A percentile compares a stretch with the other conserved stretches of the same genome.
Conservation (phyloP, 2,888 invertebrate species). For the Acanthococcus lagerstroemiae region DNA sequence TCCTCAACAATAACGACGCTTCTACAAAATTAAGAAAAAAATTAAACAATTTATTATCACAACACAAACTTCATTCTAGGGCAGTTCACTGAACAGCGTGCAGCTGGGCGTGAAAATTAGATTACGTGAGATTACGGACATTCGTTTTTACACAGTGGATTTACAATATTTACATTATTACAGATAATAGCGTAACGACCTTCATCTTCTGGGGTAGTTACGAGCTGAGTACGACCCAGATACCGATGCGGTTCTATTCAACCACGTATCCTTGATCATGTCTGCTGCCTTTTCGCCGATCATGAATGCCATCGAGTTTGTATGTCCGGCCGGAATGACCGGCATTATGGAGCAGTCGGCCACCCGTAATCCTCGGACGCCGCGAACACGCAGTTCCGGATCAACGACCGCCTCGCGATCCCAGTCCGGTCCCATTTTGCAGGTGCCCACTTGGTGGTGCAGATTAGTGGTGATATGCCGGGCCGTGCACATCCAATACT, state of each 20-base stretch:
- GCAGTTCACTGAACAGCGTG: too few species aligned
- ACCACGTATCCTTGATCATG: conserved; percentile 53
- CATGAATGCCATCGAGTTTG: conserved; percentile 68
- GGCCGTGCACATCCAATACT: conserved; percentile 58
- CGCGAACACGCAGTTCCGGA: conserved; percentile 53
- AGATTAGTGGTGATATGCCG: conserved; percentile 58
- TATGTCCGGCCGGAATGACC: conserved; percentile 62
- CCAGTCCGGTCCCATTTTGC: conserved; percentile 52
- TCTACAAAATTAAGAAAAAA: too few species aligned
- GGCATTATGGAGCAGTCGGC: conserved; percentile 74
- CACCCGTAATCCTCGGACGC: conserved; percentile 57
- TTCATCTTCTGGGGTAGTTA: not conserved
- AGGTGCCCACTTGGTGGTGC: conserved; percentile 49
- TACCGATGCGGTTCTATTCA: too few species aligned
- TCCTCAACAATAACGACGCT: too few species aligned
- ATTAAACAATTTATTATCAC: too few species aligned
- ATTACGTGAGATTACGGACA: too few species aligned
- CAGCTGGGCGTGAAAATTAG: too few species aligned
- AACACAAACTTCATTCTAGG: too few species aligned
- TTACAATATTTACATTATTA: too few species aligned
- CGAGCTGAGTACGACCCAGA: not conserved
- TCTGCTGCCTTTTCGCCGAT: conserved; percentile 70
- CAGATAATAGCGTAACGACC: too few species aligned
- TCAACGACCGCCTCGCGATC: conserved; percentile 57
- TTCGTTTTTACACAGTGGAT: too few species aligned